Evolutionary conservation across 2,888 invertebrate species (phyloP).

Genomic region (Drosophila mettleri): DNA sequence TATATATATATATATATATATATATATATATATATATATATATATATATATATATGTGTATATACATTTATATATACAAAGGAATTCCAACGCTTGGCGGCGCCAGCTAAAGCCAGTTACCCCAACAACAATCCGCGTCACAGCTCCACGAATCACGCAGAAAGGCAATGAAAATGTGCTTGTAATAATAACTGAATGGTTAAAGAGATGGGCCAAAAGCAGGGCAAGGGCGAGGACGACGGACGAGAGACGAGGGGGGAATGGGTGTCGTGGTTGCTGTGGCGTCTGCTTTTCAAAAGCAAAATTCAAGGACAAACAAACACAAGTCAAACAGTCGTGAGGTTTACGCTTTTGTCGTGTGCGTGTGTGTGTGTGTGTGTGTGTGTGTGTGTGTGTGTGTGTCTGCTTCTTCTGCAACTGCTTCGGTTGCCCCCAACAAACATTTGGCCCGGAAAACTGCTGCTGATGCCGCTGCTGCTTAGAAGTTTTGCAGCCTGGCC

Average conservation of each 20-base stretch:
- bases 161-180: slow-evolving; percentile 78
- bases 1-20: not conserved
- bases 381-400: slow-evolving; percentile 29
- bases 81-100: slow-evolving; percentile 63
- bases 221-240: not conserved
- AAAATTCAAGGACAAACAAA: slow-evolving; percentile 81
- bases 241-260: not conserved
- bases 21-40: not conserved
- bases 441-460: slow-evolving; percentile 64
- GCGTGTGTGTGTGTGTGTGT: slow-evolving; percentile 22
- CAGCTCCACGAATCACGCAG: slow-evolving; percentile 29
- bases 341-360: slow-evolving; percentile 58
- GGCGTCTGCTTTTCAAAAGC: slow-evolving; percentile 56
- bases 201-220: not conserved
- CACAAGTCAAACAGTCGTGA: slow-evolving; percentile 76
- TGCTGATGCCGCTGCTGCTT: slow-evolving; percentile 55
- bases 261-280: slow-evolving; percentile 35
- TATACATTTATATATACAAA: slow-evolving; percentile 31
- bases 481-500: slow-evolving; percentile 61
- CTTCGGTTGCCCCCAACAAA: slow-evolving; percentile 40
- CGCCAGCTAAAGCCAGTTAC: slow-evolving; percentile 56
- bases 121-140: slow-evolving; percentile 9
- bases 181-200: slow-evolving; percentile 72
- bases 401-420: slow-evolving; percentile 26
- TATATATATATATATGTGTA: not conserved